phyloP scores from a whole-genome alignment of 2,888 invertebrate genomes.

The Spilarctia lutea region DNA sequence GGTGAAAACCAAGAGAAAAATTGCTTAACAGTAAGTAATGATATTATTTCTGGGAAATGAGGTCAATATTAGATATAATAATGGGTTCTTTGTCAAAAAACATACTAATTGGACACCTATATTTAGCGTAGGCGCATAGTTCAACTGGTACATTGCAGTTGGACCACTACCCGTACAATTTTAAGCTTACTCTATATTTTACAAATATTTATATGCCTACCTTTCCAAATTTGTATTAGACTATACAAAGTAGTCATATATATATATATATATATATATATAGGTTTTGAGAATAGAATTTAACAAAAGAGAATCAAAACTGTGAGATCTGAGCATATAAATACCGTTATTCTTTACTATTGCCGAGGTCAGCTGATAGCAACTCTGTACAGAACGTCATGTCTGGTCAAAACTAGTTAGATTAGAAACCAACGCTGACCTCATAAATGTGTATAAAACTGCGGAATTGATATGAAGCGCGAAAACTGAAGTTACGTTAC shows the following conservation, averaged over 20 bases:
- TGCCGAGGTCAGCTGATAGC: neutral
- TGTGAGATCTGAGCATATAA: neutral
- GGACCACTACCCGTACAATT: too few species aligned
- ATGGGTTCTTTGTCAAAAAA: too few species aligned
- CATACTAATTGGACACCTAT: too few species aligned
- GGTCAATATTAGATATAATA: too few species aligned
- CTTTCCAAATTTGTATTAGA: neutral
- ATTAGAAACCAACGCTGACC: neutral
- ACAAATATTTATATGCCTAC: neutral
- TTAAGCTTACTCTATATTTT: neutral
- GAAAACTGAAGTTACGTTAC: conserved; percentile 10
- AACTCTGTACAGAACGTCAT: neutral
- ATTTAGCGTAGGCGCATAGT: too few species aligned
- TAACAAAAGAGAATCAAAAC: neutral
- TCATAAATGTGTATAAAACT: conserved; percentile 1
- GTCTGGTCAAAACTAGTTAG: conserved; percentile 2
- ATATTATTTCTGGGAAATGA: too few species aligned
- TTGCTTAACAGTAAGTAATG: too few species aligned
- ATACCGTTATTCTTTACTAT: conserved; percentile 2
- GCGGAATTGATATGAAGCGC: neutral
- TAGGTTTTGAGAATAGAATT: neutral
- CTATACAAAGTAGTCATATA: too few species aligned
- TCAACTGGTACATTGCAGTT: too few species aligned
- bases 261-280: neutral
- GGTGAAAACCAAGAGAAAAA: too few species aligned